phyloP scores from a whole-genome alignment of 2,113 vertebrate genomes.

The Scophthalmus maximus region DNA sequence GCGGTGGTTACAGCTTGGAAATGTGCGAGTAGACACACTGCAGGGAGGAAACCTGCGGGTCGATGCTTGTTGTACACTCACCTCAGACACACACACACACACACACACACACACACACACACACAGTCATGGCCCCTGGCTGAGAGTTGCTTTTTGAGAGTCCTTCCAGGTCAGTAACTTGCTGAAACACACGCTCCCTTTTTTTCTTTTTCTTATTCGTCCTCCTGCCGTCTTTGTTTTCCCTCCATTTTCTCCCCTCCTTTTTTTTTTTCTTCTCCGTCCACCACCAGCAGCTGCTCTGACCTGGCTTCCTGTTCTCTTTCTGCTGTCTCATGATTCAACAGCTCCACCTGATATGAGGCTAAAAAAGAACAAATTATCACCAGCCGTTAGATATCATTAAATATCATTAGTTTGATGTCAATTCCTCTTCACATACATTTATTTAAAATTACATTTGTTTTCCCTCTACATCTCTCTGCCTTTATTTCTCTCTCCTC shows the following conservation, averaged over 20 bases:
- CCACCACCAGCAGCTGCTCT: background rate
- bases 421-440: too few species aligned
- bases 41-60: background rate
- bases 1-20: background rate
- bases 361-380: background rate
- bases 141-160: conserved; percentile 40
- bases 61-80: background rate
- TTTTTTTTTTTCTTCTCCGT: too few species aligned
- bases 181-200: background rate
- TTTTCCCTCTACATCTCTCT: background rate
- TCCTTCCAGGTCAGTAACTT: conserved; percentile 55
- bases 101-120: background rate
- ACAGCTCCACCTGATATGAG: too few species aligned
- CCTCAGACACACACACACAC: background rate
- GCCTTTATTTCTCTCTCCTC: background rate
- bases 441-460: too few species aligned
- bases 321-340: background rate
- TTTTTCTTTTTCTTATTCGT: background rate
- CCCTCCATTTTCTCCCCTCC: background rate
- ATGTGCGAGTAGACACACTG: background rate
- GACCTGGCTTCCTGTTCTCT: background rate
- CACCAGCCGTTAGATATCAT: background rate
- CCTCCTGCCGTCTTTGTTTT: background rate
- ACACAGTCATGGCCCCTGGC: conserved; percentile 14
- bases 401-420: too few species aligned